These are phyloP conservation scores for Tychaedon coryphoeus DNA, from an alignment of 2,113 vertebrate species.

Conservation along the genomic window DNA sequence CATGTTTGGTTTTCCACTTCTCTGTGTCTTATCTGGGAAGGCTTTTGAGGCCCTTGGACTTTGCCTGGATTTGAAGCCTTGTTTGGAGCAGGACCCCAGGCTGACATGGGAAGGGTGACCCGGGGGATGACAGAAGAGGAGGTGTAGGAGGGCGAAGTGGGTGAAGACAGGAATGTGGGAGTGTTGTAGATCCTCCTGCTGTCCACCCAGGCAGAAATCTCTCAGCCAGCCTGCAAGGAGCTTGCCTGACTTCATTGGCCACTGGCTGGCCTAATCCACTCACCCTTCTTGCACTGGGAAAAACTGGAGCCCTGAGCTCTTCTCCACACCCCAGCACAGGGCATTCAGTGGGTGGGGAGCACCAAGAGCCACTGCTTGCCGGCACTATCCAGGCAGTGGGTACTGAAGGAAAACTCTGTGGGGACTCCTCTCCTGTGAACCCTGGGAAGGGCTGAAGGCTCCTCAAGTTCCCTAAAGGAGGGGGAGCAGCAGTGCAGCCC, in stretches of 20 bases:
- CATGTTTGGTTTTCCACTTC: neutral
- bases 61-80: neutral
- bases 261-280: neutral
- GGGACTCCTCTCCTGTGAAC: neutral
- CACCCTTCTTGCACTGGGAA: neutral
- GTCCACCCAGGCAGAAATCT: neutral
- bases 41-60: neutral
- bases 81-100: neutral
- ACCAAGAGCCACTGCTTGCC: neutral
- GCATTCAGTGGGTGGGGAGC: neutral
- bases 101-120: neutral
- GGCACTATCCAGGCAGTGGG: neutral
- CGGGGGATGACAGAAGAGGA: neutral
- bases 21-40: neutral
- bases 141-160: neutral
- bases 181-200: neutral
- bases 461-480: neutral
- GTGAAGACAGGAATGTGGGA: neutral
- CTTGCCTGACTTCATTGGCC: neutral
- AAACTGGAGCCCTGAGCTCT: neutral
- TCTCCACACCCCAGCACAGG: neutral
- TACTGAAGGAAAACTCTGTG: neutral
- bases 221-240: rapidly evolving
- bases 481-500: neutral
- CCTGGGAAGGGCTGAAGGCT: neutral